phyloP scores from a whole-genome alignment of 2,888 invertebrate species.

The Hoplodrina blanda region DNA sequence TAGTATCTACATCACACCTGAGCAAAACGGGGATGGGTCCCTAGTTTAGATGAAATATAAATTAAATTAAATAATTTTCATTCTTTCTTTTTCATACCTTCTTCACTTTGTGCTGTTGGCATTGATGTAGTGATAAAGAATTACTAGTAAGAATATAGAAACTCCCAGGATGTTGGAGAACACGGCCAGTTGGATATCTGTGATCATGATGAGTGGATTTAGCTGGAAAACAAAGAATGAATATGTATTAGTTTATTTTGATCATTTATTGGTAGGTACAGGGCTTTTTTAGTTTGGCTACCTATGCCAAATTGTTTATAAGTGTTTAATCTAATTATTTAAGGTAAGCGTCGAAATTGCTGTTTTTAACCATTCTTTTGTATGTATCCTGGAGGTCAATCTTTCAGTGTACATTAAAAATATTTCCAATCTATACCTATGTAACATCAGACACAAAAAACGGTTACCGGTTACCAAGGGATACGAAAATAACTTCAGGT shows the following conservation, averaged over 20 bases:
- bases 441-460: too few species aligned
- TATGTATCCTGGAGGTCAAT: too few species aligned
- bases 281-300: too few species aligned
- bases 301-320: not conserved
- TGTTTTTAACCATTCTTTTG: too few species aligned
- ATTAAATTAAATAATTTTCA: not conserved
- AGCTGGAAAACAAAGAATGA: constrained; percentile 55
- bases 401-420: too few species aligned
- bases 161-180: constrained; percentile 99
- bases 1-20: too few species aligned
- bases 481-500: too few species aligned
- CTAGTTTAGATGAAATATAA: not conserved
- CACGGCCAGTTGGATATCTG: constrained; percentile 98
- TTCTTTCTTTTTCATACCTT: constrained; percentile 40
- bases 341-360: too few species aligned
- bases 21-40: too few species aligned
- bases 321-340: too few species aligned
- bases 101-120: constrained; percentile 93
- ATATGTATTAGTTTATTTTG: not conserved
- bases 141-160: constrained; percentile 97
- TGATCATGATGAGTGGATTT: constrained; percentile 93
- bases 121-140: constrained; percentile 98
- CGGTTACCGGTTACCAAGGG: too few species aligned
- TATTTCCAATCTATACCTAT: too few species aligned
- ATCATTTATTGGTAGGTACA: not conserved